Percentiles rank a stretch among this genome's conserved stretches.
Conservation (phyloP, 2,888 invertebrate species). For the Octonoba sinensis region DNA sequence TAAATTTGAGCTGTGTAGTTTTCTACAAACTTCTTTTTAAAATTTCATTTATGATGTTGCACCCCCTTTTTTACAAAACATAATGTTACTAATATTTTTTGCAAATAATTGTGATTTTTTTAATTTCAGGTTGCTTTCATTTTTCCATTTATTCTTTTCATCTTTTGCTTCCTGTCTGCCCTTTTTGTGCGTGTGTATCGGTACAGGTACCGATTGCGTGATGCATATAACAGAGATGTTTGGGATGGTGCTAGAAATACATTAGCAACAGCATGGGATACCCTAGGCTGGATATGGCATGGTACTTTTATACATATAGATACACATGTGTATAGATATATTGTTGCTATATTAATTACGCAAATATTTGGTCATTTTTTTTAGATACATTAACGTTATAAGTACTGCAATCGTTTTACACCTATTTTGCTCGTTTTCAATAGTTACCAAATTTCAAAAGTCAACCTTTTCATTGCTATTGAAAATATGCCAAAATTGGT, state of each 20-base stretch:
- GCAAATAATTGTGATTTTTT: background rate
- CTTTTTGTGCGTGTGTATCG: slow-evolving; percentile 89
- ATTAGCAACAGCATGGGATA: slow-evolving; percentile 94
- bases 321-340: background rate
- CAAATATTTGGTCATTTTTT: background rate
- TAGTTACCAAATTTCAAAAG: no score
- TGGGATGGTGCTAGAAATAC: slow-evolving; percentile 88
- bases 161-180: slow-evolving; percentile 84
- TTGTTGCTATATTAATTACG: background rate
- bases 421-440: no score
- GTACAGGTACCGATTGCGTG: slow-evolving; percentile 64
- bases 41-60: background rate
- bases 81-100: background rate
- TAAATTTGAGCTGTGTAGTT: no score
- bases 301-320: slow-evolving; percentile 70
- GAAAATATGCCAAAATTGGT: no score
- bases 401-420: no score
- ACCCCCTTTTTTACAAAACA: background rate
- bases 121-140: slow-evolving; percentile 78
- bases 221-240: slow-evolving; percentile 76
- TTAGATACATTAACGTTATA: no score
- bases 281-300: slow-evolving; percentile 90
- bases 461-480: no score
- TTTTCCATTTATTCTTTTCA: slow-evolving; percentile 83
- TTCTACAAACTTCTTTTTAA: no score